phyloP scores from a whole-genome alignment of 2,113 vertebrate genomes.

The Calonectris borealis region DNA sequence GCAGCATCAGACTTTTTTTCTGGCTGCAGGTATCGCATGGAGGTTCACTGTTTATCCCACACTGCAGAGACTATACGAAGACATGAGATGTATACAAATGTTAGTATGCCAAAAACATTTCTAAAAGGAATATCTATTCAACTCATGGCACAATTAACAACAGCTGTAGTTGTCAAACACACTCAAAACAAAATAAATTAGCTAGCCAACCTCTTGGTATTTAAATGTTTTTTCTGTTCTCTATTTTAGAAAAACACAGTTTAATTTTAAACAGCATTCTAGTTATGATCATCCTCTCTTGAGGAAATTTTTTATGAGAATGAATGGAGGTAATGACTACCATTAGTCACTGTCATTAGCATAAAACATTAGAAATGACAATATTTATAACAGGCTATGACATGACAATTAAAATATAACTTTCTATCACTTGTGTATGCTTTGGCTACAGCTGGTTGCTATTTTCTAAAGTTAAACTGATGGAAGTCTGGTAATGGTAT shows the following conservation, averaged over 20 bases:
- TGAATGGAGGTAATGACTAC: conserved; percentile 64
- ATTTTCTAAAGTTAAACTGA: conserved; percentile 34
- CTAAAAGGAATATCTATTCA: neutral
- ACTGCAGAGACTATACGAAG: neutral
- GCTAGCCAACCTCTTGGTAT: conserved; percentile 27
- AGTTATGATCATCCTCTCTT: conserved; percentile 41
- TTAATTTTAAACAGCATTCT: conserved; percentile 64
- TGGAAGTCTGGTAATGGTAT: conserved; percentile 38
- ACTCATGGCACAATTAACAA: conserved; percentile 35
- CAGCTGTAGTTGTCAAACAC: conserved; percentile 10
- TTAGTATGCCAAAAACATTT: neutral
- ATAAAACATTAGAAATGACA: conserved; percentile 49
- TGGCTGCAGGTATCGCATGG: neutral
- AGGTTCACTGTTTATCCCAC: neutral
- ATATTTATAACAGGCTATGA: conserved; percentile 64
- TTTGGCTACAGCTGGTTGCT: conserved; percentile 51
- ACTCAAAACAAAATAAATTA: conserved; percentile 64
- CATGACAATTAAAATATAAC: conserved; percentile 56
- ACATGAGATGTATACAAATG: neutral
- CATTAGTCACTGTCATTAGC: conserved; percentile 68
- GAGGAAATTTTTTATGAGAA: conserved; percentile 68
- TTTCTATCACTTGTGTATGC: conserved; percentile 25
- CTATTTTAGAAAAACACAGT: conserved; percentile 48
- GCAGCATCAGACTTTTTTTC: neutral
- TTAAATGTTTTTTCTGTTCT: conserved; percentile 56